These are phyloP conservation scores for Julus scanicus DNA, from an alignment of 2,888 invertebrate species.

Conservation along the genomic window DNA sequence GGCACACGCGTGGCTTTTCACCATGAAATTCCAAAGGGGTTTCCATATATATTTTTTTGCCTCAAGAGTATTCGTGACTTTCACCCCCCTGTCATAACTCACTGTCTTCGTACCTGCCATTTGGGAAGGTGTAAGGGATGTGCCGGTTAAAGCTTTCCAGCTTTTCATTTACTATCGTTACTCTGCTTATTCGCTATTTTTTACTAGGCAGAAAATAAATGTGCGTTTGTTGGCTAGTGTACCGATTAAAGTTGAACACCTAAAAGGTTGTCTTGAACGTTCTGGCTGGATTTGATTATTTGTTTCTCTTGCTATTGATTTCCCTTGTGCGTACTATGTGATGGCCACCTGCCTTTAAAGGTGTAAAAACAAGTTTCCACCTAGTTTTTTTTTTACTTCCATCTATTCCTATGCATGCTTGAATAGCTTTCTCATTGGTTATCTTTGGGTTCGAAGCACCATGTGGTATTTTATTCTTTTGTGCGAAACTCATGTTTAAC, in stretches of 20 bases:
- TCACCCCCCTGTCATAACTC: too few relatives aligned
- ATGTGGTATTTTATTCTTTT: neutral
- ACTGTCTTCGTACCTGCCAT: neutral
- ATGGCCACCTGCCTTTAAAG: conserved; percentile 28
- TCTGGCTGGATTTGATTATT: neutral
- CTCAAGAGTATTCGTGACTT: too few relatives aligned
- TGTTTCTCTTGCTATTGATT: conserved; percentile 30
- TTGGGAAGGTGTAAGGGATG: neutral
- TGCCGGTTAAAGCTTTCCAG: neutral
- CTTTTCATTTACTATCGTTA: neutral
- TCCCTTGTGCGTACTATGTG: neutral
- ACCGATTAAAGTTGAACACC: neutral
- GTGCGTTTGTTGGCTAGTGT: neutral
- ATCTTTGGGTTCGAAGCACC: neutral
- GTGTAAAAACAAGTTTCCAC: neutral
- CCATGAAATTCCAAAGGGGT: too few relatives aligned
- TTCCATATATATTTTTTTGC: too few relatives aligned
- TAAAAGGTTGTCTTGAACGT: conserved; percentile 1
- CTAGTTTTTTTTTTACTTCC: neutral
- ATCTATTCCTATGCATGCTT: neutral
- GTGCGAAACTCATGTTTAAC: neutral
- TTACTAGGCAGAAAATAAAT: neutral
- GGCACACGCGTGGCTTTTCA: too few relatives aligned
- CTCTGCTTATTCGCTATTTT: neutral
- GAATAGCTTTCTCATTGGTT: neutral